These are phyloP conservation scores for Cariama cristata DNA, from an alignment of 2,113 vertebrate genomes.

Conservation along the genomic window DNA sequence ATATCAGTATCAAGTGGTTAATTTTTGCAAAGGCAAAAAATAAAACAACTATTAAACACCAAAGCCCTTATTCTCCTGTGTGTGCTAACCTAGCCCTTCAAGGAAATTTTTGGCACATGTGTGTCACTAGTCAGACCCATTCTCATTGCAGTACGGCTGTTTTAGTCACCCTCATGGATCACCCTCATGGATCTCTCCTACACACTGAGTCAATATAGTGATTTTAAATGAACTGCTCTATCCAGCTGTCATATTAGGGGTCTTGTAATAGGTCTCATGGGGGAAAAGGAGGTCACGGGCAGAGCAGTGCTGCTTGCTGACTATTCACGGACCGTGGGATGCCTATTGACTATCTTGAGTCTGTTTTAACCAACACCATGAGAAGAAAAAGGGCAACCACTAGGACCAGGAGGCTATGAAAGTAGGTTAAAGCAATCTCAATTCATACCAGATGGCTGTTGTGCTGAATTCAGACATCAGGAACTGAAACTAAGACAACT, in stretches of 20 bases:
- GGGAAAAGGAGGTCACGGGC: background rate
- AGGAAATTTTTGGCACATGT: background rate
- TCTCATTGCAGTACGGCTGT: background rate
- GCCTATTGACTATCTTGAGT: background rate
- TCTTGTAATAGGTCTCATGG: background rate
- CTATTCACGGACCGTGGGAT: background rate
- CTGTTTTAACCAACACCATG: background rate
- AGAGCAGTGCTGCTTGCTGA: background rate
- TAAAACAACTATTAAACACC: slow-evolving; percentile 4
- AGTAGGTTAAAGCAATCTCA: background rate
- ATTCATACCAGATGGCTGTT: background rate
- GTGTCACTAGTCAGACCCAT: background rate
- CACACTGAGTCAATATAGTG: background rate
- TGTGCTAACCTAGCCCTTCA: slow-evolving; percentile 10
- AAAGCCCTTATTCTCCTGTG: background rate
- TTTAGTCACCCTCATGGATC: background rate
- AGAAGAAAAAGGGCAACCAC: background rate
- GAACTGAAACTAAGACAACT: background rate
- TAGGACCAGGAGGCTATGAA: background rate
- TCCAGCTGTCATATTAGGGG: background rate
- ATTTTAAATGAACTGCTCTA: background rate
- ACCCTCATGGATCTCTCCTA: background rate
- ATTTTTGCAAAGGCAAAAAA: background rate
- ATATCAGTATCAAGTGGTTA: background rate
- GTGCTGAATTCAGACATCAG: background rate